A percentile compares a stretch with the other conserved stretches of the same genome.
Evolutionary conservation across 1,140 invertebrate species (phyloP).

Genomic region (Delia radicum): DNA sequence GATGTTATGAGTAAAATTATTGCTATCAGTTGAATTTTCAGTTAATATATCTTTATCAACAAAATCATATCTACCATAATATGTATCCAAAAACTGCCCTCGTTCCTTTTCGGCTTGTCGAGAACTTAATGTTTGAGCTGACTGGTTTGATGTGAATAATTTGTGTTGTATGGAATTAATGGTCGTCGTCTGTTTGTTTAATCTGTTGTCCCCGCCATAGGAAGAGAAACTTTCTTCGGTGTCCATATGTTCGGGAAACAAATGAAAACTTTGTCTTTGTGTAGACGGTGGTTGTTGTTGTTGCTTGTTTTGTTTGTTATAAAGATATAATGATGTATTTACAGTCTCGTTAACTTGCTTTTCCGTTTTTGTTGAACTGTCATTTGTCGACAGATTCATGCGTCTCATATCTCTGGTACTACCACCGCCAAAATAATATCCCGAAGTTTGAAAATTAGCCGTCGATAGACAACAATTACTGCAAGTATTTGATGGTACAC

Average conservation of each 20-base stretch:
- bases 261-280: constrained; percentile 12
- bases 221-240: constrained; percentile 40
- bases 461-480: constrained; percentile 46
- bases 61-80: constrained; percentile 47
- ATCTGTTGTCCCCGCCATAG: neutral
- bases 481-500: constrained; percentile 43
- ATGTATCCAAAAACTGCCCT: constrained; percentile 39
- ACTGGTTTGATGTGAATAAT: constrained; percentile 14
- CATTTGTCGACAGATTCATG: neutral
- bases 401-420: constrained; percentile 38
- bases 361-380: neutral
- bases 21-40: constrained; percentile 19
- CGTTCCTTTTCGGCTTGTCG: neutral
- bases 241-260: constrained; percentile 35
- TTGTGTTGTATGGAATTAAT: constrained; percentile 21
- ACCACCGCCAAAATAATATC: constrained; percentile 46
- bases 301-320: constrained; percentile 35
- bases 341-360: neutral
- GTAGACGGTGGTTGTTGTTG: constrained; percentile 27
- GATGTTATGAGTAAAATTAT: constrained; percentile 14
- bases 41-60: constrained; percentile 22
- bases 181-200: neutral
- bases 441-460: constrained; percentile 24
- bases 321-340: constrained; percentile 21
- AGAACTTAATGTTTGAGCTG: neutral